Conservation (phyloP, 2,797 vertebrate genomes). For the Spinibarbus caldwelli region DNA sequence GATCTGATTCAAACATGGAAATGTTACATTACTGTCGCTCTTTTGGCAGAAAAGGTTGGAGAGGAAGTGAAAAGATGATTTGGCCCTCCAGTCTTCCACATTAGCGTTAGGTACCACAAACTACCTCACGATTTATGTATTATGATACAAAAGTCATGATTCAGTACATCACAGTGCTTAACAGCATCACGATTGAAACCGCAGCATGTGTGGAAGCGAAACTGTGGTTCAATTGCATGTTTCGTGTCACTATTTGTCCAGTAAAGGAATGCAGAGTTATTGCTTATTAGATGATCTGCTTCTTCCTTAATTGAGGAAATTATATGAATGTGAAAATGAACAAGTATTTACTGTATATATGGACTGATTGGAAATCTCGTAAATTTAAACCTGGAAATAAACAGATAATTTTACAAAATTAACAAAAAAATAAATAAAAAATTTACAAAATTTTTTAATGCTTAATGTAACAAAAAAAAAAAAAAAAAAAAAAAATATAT, state of each 20-base stretch:
- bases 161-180: neutral
- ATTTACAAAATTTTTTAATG: no score
- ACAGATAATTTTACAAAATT: neutral
- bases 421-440: no score
- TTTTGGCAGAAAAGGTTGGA: conserved; percentile 19
- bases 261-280: neutral
- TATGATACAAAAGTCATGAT: neutral
- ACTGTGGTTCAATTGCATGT: neutral
- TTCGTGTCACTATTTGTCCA: neutral
- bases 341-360: neutral
- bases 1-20: conserved; percentile 59
- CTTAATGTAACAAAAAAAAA: no score
- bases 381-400: neutral
- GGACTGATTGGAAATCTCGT: neutral
- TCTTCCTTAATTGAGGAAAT: neutral
- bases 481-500: no score
- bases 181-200: neutral
- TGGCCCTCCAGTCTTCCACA: neutral
- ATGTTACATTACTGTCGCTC: conserved; percentile 24
- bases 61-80: conserved; percentile 22
- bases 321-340: neutral
- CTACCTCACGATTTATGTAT: neutral
- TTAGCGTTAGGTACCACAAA: neutral
- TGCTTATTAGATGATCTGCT: neutral
- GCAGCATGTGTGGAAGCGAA: neutral